Percentiles rank a stretch among this genome's conserved stretches.
Conservation (phyloP, 2,888 invertebrate genomes). For the Microchrysa polita region DNA sequence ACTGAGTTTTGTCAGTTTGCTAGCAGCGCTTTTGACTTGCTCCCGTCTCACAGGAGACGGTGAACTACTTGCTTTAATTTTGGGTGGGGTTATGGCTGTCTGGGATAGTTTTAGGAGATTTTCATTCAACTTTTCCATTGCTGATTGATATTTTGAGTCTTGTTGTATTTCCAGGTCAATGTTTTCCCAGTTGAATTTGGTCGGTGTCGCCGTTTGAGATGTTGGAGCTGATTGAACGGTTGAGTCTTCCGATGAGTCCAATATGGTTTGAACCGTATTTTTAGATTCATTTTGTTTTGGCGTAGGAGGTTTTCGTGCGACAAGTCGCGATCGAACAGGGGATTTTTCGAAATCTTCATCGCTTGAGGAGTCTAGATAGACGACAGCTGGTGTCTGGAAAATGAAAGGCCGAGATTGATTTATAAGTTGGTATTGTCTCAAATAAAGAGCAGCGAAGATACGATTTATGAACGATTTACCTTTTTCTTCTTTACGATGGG, state of each 20-base stretch:
- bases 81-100: neutral
- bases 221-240: slow-evolving; percentile 45
- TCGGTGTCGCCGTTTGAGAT: neutral
- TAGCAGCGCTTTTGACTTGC: neutral
- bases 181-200: slow-evolving; percentile 52
- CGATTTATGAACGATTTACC: no score
- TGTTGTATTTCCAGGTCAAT: slow-evolving; percentile 55
- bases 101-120: slow-evolving; percentile 55
- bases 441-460: no score
- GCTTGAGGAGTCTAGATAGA: slow-evolving; percentile 30
- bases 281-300: neutral
- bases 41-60: neutral
- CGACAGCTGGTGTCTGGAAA: slow-evolving; percentile 9
- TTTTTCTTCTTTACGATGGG: neutral
- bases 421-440: no score
- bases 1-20: neutral
- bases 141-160: slow-evolving; percentile 56
- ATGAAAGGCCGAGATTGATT: no score
- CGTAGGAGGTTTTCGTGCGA: neutral
- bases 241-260: neutral
- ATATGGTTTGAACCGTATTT: neutral
- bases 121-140: slow-evolving; percentile 56
- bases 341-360: slow-evolving; percentile 41
- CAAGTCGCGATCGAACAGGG: neutral
- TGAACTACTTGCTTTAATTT: neutral